Evolutionary conservation across 2,797 vertebrate species (phyloP).

Genomic region (Thaleichthys pacificus): DNA sequence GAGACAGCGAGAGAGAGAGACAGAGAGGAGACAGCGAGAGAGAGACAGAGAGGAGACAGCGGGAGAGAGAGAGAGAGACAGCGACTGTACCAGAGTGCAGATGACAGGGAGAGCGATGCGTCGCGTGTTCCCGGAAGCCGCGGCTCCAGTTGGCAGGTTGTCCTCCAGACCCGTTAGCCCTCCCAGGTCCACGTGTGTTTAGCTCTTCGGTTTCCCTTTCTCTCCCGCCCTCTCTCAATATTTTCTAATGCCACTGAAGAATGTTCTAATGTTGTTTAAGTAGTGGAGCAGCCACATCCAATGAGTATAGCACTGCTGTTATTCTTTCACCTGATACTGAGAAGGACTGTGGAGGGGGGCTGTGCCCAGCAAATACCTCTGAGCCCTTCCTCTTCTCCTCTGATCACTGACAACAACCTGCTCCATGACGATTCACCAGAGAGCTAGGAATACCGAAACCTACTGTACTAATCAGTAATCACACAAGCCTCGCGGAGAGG

Average conservation of each 20-base stretch:
- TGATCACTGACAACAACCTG: constrained; percentile 21
- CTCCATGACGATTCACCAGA: constrained; percentile 8
- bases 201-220: constrained; percentile 66
- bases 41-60: not conserved
- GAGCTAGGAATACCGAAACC: not conserved
- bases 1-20: not conserved
- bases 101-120: constrained; percentile 33
- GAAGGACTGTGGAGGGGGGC: constrained; percentile 27
- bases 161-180: constrained; percentile 51
- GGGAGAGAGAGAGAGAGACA: constrained; percentile 19
- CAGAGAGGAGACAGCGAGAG: not conserved
- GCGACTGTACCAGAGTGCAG: not conserved
- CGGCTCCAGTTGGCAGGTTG: constrained; percentile 62
- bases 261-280: constrained; percentile 65
- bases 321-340: constrained; percentile 48
- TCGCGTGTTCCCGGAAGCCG: constrained; percentile 66
- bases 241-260: constrained; percentile 75
- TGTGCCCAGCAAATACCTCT: constrained; percentile 19
- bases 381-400: not conserved
- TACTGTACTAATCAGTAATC: not conserved
- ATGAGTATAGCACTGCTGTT: constrained; percentile 37
- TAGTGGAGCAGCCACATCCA: constrained; percentile 46
- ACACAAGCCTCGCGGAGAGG: not conserved
- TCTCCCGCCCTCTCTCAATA: constrained; percentile 65
- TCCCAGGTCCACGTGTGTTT: constrained; percentile 58